These are phyloP conservation scores for Trypoxylus dichotomus DNA, from an alignment of 1,140 invertebrate genomes.

Conservation along the genomic window DNA sequence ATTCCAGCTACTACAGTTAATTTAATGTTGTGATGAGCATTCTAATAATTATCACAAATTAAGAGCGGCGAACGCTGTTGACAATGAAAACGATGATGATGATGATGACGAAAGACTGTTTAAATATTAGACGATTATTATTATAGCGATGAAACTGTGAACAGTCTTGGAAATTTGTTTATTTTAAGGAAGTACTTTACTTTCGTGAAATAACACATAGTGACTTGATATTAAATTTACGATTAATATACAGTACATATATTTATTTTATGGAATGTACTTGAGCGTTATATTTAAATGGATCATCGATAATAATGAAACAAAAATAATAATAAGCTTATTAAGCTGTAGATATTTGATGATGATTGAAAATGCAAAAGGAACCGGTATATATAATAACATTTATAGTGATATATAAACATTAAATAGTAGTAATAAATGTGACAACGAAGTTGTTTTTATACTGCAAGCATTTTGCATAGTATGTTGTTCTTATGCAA, in stretches of 20 bases:
- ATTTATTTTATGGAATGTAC: slow-evolving; percentile 11
- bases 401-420: background rate
- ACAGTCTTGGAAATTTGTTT: slow-evolving; percentile 35
- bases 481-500: too few species aligned
- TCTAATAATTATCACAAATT: slow-evolving; percentile 49
- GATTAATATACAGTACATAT: background rate
- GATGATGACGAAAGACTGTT: slow-evolving; percentile 37
- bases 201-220: background rate
- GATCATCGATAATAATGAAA: background rate
- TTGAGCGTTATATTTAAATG: slow-evolving; percentile 4
- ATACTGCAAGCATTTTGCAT: background rate
- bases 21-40: slow-evolving; percentile 46
- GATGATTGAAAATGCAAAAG: slow-evolving; percentile 2
- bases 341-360: background rate
- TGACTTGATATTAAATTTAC: slow-evolving; percentile 8
- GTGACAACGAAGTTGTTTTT: background rate
- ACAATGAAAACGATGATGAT: background rate
- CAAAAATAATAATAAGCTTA: background rate
- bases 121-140: slow-evolving; percentile 10
- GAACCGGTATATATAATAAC: background rate
- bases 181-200: slow-evolving; percentile 2
- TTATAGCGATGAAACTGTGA: slow-evolving; percentile 1
- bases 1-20: background rate
- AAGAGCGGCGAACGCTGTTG: slow-evolving; percentile 38
- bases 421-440: background rate